A percentile compares a stretch with the other conserved stretches of the same genome.
phyloP scores from a whole-genome alignment of 2,888 invertebrate genomes.

The Ophioninae sp. region DNA sequence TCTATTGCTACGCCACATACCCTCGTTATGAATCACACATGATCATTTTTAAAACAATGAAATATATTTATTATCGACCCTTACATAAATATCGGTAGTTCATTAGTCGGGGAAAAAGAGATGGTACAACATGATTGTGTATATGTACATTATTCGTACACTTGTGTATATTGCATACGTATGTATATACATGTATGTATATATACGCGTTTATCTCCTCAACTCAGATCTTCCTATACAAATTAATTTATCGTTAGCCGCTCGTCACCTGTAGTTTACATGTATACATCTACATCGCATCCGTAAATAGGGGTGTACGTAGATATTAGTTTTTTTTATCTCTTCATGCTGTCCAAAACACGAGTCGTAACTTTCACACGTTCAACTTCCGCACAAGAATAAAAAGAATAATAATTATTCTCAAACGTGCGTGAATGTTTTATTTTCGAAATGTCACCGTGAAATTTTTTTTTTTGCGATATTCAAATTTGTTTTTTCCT shows the following conservation, averaged over 20 bases:
- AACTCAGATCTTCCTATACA: slow-evolving; percentile 71
- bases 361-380: neutral
- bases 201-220: slow-evolving; percentile 45
- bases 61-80: slow-evolving; percentile 74
- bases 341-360: slow-evolving; percentile 10
- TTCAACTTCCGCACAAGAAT: neutral
- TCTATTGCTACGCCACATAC: neutral
- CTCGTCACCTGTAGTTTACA: slow-evolving; percentile 66
- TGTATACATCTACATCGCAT: slow-evolving; percentile 69
- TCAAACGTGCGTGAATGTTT: neutral
- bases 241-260: slow-evolving; percentile 70
- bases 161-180: slow-evolving; percentile 66
- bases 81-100: slow-evolving; percentile 70
- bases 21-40: neutral
- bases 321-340: slow-evolving; percentile 35
- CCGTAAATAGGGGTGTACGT: slow-evolving; percentile 62
- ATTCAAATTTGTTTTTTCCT: slow-evolving; percentile 12
- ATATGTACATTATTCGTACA: slow-evolving; percentile 64
- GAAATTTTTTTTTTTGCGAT: slow-evolving; percentile 14
- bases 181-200: slow-evolving; percentile 66
- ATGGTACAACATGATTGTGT: slow-evolving; percentile 68
- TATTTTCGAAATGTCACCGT: neutral
- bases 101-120: slow-evolving; percentile 62
- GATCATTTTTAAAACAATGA: slow-evolving; percentile 68
- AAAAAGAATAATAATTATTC: neutral